A percentile compares a stretch with the other conserved stretches of the same genome.
phyloP scores from a whole-genome alignment of 2,797 vertebrate genomes.

The Rhabdophis nuchalis region DNA sequence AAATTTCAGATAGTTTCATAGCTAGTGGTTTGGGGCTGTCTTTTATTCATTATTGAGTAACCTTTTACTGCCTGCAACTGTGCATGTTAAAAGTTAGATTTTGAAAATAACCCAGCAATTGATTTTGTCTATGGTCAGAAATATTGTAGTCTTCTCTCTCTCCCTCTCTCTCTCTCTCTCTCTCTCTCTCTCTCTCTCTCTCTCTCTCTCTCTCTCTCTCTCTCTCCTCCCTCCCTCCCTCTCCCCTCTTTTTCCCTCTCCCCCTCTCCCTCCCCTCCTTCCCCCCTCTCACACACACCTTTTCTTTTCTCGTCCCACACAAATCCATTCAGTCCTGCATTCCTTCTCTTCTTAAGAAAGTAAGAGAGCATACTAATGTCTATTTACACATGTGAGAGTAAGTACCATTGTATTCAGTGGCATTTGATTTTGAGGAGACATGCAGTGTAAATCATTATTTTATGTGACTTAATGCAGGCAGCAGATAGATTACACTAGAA shows the following conservation, averaged over 20 bases:
- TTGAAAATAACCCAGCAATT: constrained; percentile 1
- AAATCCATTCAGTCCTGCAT: accelerated
- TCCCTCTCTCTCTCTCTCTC: too few species aligned
- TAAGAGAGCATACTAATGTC: neutral
- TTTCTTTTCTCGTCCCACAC: neutral
- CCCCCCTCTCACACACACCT: neutral
- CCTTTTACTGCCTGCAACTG: neutral
- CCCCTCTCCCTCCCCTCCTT: too few species aligned
- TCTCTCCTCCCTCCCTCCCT: accelerated
- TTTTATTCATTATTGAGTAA: constrained; percentile 37
- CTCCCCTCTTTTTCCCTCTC: too few species aligned
- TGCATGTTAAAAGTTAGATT: constrained; percentile 22
- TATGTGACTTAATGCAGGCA: neutral
- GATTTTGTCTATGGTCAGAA: neutral
- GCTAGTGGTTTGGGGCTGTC: constrained; percentile 36
- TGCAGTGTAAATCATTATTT: neutral
- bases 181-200: too few species aligned
- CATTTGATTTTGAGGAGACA: neutral
- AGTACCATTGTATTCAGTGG: neutral
- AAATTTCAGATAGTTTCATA: constrained; percentile 41
- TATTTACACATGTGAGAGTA: neutral
- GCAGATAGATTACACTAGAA: neutral
- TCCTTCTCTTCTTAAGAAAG: neutral
- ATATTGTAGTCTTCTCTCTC: neutral
- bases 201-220: too few species aligned